Evolutionary conservation across 2,888 invertebrate species (phyloP), one percentile per base, ranked within the genome.

Genomic region (Taenaris catops): DNA sequence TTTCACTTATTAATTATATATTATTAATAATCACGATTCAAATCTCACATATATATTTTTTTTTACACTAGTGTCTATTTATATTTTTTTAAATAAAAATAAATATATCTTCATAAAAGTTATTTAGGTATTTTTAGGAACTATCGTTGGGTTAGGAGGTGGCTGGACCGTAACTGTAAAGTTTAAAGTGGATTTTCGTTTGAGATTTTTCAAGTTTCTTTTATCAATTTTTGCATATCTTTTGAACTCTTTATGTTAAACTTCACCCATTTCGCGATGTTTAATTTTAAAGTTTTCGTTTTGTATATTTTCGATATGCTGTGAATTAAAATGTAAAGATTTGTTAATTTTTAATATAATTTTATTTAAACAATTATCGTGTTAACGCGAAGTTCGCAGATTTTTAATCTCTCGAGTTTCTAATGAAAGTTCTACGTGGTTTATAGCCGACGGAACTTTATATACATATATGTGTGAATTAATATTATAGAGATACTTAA

Each of bases 131-230:
- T 71, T 83, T 65, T 62, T 87, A 87, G 87, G 87, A 87, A 87
- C 87, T 87, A 84, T 87, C 87, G 87, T 87, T 87, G 84, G 84
- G 68, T 79, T 66, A 70, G 76, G 80, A 78, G 80, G 75, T 70
- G 79, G 70, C 81, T 84, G 83, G 66, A 75, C 63, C 69, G 46
- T 63, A 60, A 60, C 57, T 65, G 51, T 25, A 52, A 52, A 38
- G 35, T 33, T 39, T 33, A 8, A 24, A 32, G 20, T 24, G 14
- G 25, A n/a, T 8, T 38, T 18, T 25, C 20, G 20, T 35, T 35
- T 5, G 11, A 24, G 25, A n/a, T n/a, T n/a, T n/a, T 25, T 24
- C 8, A 27, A 25, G 12, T 29, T 29, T n/a, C 12, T 20, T 38
- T 17, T 25, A 34, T 34, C 17, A 27, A 29, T 46, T 36, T 41